Conservation (phyloP, 2,888 invertebrate genomes). For the Dastarcus helophoroides region DNA sequence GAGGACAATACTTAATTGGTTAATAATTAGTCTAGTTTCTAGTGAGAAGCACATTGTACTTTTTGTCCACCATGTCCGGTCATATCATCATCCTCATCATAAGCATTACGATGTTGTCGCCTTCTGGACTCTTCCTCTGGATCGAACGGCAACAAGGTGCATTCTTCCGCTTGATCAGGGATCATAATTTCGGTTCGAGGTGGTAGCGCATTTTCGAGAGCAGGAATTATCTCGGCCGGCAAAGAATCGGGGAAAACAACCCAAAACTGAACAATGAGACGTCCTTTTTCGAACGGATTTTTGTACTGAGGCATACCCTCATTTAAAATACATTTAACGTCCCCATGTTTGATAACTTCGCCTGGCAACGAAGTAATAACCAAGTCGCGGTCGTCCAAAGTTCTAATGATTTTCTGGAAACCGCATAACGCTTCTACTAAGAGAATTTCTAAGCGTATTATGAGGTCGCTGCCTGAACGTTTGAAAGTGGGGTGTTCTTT, state of each 20-base stretch:
- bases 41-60: conserved; percentile 72
- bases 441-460: conserved; percentile 74
- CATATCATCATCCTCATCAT: conserved; percentile 68
- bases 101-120: conserved; percentile 55
- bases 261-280: conserved; percentile 81
- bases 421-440: conserved; percentile 92
- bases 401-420: conserved; percentile 80
- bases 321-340: conserved; percentile 74
- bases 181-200: conserved; percentile 57
- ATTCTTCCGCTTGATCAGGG: conserved; percentile 71
- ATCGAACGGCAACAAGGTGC: conserved; percentile 62
- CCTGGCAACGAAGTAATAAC: conserved; percentile 78
- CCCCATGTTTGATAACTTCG: conserved; percentile 82
- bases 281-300: conserved; percentile 85
- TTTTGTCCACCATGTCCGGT: conserved; percentile 49
- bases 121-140: conserved; percentile 61
- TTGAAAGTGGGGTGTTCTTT: conserved; percentile 73
- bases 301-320: conserved; percentile 97
- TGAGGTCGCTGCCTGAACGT: conserved; percentile 63
- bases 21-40: too few species aligned
- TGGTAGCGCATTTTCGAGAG: conserved; percentile 70
- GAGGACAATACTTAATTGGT: too few species aligned
- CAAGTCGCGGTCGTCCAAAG: conserved; percentile 82
- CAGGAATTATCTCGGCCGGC: conserved; percentile 58
- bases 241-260: conserved; percentile 78